Evolutionary conservation across 2,113 vertebrate species (phyloP).

Genomic region (Riparia riparia): DNA sequence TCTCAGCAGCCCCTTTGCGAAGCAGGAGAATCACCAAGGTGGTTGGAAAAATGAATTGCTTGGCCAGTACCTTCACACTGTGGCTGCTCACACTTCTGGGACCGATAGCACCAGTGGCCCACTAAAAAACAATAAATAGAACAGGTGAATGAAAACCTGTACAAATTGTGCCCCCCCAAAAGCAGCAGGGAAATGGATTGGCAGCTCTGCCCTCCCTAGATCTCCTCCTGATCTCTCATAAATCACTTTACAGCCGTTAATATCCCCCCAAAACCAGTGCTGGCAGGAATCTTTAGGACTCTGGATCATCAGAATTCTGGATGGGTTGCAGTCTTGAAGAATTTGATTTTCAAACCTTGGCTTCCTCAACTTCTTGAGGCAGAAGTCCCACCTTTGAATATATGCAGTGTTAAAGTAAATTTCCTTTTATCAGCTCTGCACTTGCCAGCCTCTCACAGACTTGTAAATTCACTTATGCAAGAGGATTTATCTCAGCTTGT

Average conservation of each 20-base stretch:
- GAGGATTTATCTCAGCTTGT: background rate
- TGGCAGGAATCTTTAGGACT: background rate
- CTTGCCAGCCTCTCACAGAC: background rate
- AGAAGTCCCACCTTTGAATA: background rate
- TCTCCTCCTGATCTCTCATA: background rate
- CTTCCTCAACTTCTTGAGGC: background rate
- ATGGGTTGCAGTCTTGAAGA: background rate
- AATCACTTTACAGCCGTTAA: background rate
- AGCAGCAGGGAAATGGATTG: background rate
- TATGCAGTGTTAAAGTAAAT: background rate
- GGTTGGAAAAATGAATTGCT: background rate
- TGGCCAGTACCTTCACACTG: conserved; percentile 41
- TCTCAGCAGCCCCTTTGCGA: background rate
- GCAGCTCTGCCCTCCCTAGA: background rate
- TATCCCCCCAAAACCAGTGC: background rate
- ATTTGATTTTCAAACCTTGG: background rate
- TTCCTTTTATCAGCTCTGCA: background rate
- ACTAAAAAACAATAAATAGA: background rate
- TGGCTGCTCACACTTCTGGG: background rate
- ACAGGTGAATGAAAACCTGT: background rate
- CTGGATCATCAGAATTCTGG: background rate
- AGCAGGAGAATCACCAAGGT: background rate
- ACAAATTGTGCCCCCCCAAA: background rate
- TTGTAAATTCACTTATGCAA: background rate
- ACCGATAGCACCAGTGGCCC: conserved; percentile 54